Evolutionary conservation across 2,888 invertebrate species (phyloP), one percentile per base, ranked within the genome.

Genomic region (Drosophila setosimentum): DNA sequence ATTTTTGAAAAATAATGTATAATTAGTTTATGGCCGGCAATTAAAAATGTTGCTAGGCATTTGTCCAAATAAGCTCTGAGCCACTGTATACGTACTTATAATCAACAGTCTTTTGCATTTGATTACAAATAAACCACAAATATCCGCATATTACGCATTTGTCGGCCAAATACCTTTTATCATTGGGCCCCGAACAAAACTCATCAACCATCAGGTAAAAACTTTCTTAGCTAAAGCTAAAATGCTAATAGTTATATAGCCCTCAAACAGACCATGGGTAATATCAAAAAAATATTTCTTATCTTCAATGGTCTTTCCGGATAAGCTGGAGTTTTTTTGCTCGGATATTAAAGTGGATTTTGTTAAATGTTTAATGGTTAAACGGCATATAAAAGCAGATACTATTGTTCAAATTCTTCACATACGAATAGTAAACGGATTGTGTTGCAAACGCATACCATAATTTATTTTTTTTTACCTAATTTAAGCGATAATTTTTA

Each of bases 181-280:
- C 67, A 71, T 72, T 37, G 49, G 45, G 8, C 53, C 60, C 60
- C 16, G 3, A 10, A 29, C 42, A 30, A 40, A 66, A 62, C 85
- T 78, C 70, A 82, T 85, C 89, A 85, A 70, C 64, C 21, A 73
- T 24, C 53, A 37, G 59, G 16, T 11, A 53, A 57, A 72, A 63
- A 76, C 69, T 68, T 68, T 71, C 65, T 61, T 27, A 55, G n/a
- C 35, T 18, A 37, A 16, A 72, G 10, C 21, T 48, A 16, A 57
- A 33, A 33, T 21, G 32, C 2, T 11, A n/a, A 7, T 21, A 30
- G 21, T 4, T 35, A 48, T 35, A 21, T 40, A 67, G 57, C 57
- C 24, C 61, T 53, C 49, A 70, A 64, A 75, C 53, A 67, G 65
- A 32, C 45, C 27, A 33, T 4, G 18, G 35, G 21, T 50, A 35